phyloP scores from a whole-genome alignment of 2,113 vertebrate genomes.

The Condylura cristata region DNA sequence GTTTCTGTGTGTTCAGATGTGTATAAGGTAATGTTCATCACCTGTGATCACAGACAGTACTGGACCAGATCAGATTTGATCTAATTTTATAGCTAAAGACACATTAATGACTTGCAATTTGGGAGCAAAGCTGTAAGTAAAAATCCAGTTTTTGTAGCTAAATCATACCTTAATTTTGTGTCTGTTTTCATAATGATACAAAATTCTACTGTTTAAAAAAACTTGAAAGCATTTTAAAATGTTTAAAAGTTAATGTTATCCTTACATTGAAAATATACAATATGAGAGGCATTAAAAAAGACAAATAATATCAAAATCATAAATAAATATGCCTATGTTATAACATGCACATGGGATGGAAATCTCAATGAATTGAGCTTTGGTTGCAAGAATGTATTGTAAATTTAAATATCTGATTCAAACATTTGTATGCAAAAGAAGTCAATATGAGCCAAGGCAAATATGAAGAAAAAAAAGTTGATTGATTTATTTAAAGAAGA shows the following conservation, averaged over 20 bases:
- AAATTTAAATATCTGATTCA: conserved; percentile 1
- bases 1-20: neutral
- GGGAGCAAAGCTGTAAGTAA: neutral
- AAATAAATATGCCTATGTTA: too few relatives aligned
- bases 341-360: neutral
- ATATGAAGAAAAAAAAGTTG: neutral
- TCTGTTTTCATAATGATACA: neutral
- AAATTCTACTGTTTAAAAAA: neutral
- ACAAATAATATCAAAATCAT: neutral
- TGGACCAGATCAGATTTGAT: neutral
- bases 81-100: neutral
- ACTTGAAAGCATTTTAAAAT: neutral
- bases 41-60: neutral
- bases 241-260: neutral
- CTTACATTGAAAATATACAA: neutral
- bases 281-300: neutral
- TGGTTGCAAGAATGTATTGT: neutral
- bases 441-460: neutral
- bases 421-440: neutral
- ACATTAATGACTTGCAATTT: neutral
- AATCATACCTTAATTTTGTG: neutral
- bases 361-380: neutral
- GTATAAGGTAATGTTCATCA: neutral
- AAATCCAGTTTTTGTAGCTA: neutral
- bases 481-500: neutral